Conservation (phyloP, 2,797 vertebrate species). For the Enteromius argenteus region DNA sequence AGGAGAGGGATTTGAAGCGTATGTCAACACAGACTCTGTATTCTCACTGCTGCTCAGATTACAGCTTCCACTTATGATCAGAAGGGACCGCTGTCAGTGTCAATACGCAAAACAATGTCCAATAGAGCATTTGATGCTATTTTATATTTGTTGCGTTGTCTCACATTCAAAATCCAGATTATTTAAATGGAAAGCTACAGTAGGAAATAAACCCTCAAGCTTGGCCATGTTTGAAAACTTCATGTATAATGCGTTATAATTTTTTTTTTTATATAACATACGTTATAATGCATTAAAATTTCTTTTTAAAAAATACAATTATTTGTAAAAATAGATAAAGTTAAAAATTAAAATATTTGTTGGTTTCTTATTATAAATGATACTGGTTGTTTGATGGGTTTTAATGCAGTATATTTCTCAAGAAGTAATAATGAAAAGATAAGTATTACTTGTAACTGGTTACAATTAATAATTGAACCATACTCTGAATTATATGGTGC, state of each 20-base stretch:
- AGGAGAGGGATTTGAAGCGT: constrained; percentile 7
- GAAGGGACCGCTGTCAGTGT: background rate
- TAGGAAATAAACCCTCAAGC: background rate
- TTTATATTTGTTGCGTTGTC: background rate
- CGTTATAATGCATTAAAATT: background rate
- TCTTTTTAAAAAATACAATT: no score
- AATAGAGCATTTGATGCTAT: background rate
- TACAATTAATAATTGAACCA: background rate
- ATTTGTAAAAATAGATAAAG: no score
- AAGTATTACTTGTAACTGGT: background rate
- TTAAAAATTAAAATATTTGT: background rate
- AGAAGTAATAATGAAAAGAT: no score
- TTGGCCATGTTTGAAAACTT: background rate
- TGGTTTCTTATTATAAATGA: background rate
- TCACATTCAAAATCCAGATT: background rate
- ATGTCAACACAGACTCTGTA: constrained; percentile 2
- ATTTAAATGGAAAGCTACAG: background rate
- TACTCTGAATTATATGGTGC: background rate
- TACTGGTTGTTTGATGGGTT: background rate
- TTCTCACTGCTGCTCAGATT: constrained; percentile 12
- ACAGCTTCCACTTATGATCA: background rate
- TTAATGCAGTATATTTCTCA: background rate
- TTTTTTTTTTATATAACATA: background rate
- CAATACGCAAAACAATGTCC: background rate
- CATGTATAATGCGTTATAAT: background rate